phyloP scores from a whole-genome alignment of 2,888 invertebrate genomes.

The Endotricha flammealis region DNA sequence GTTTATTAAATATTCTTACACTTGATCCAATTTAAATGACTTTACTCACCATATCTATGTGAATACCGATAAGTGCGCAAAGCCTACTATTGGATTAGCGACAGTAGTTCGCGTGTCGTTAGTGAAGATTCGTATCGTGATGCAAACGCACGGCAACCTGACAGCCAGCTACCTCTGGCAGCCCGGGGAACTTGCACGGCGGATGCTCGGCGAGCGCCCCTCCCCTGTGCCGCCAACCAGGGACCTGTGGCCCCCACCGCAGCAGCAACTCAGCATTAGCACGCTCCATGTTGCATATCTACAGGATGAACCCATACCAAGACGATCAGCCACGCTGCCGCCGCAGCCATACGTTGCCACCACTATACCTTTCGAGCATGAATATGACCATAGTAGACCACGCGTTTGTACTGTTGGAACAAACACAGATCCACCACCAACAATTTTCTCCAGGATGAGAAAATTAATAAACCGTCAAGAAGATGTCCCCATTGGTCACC shows the following conservation, averaged over 20 bases:
- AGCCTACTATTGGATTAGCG: conserved; percentile 67
- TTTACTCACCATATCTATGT: conserved; percentile 41
- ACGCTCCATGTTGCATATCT: conserved; percentile 66
- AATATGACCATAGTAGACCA: conserved; percentile 36
- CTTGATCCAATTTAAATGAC: conserved; percentile 57
- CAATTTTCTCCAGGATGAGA: conserved; percentile 43
- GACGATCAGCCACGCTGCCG: conserved; percentile 53
- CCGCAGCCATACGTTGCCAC: conserved; percentile 45
- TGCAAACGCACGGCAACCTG: conserved; percentile 70
- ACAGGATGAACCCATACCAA: conserved; percentile 51
- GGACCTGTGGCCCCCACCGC: conserved; percentile 61
- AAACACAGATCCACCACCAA: conserved; percentile 62
- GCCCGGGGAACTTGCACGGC: conserved; percentile 66
- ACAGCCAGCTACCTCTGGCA: conserved; percentile 72
- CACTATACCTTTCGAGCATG: conserved; percentile 33
- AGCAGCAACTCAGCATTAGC: conserved; percentile 63
- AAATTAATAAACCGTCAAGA: conserved; percentile 41
- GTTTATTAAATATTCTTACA: conserved; percentile 41
- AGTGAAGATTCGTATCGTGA: conserved; percentile 55
- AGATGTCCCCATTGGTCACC: conserved; percentile 33
- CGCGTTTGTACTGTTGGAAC: conserved; percentile 62
- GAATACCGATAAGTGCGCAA: conserved; percentile 67
- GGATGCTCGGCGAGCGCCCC: conserved; percentile 66
- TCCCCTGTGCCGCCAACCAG: conserved; percentile 66
- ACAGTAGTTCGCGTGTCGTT: conserved; percentile 42